phyloP scores from a whole-genome alignment of 2,888 invertebrate genomes.

The Thymelicus lineola region DNA sequence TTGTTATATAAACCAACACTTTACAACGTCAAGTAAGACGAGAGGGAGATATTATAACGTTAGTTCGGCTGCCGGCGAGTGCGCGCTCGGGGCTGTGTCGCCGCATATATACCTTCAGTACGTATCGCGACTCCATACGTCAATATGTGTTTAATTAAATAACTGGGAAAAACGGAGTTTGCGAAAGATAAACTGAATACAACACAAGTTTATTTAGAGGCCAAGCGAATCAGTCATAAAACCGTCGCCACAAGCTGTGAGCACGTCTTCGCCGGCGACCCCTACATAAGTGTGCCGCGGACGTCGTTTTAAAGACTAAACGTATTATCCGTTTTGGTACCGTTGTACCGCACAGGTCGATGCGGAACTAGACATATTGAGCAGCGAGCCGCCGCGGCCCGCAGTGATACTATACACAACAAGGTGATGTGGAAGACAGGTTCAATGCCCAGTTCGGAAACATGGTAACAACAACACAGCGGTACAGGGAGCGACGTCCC shows the following conservation, averaged over 20 bases:
- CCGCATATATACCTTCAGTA: background rate
- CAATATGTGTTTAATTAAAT: conserved; percentile 7
- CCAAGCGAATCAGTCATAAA: too few relatives aligned
- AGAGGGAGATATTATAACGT: conserved; percentile 53
- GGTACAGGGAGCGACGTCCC: conserved; percentile 28
- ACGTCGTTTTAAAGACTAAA: conserved; percentile 16
- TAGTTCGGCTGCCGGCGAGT: conserved; percentile 14
- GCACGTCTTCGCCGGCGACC: conserved; percentile 1
- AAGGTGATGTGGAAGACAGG: conserved; percentile 68
- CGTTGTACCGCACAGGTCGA: conserved; percentile 40
- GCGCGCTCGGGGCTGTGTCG: background rate
- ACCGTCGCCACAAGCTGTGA: too few relatives aligned
- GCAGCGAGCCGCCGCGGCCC: conserved; percentile 53
- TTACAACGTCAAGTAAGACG: conserved; percentile 76
- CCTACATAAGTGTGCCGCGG: conserved; percentile 23
- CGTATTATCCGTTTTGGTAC: conserved; percentile 40
- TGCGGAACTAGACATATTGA: conserved; percentile 78
- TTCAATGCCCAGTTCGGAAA: conserved; percentile 70
- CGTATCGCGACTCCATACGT: background rate
- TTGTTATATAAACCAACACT: conserved; percentile 84
- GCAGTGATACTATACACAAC: conserved; percentile 72
- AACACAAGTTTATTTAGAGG: too few relatives aligned
- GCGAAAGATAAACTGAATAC: conserved; percentile 7
- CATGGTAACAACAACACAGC: conserved; percentile 67
- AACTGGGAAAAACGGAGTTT: conserved; percentile 19